Evolutionary conservation across 2,888 invertebrate species (phyloP), one percentile per base, ranked within the genome.

Genomic region (Halictus quadricinctus): DNA sequence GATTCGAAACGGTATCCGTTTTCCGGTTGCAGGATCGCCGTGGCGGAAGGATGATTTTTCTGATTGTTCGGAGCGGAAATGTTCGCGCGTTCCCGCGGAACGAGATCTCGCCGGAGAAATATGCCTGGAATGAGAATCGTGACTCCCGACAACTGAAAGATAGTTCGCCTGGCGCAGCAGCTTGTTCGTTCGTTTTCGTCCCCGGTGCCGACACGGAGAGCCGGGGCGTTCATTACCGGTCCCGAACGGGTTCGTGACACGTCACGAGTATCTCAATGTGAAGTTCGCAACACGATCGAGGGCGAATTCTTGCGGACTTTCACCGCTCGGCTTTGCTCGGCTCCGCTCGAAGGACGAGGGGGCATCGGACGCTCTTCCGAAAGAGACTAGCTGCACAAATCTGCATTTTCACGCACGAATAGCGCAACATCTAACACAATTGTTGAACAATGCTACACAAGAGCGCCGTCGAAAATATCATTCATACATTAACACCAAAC

Each of bases 231-330:
- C 87, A 86, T 91, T 91, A 85, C 76, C 80, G 80, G 87, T 84
- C 82, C 83, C 77, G 89, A 80, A 80, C 88, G 88, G 85, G 89
- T 88, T 90, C 86, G 89, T 88, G 90, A 90, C 85, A 85, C 85
- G 88, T 85, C 88, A 83, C 86, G 90, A 80, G 89, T 88, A 91
- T 92, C 91, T 91, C 92, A 92, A 92, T 92, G 92, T 90, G 90
- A 91, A 91, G 91, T 91, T 91, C 91, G 89, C 87, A 81, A 83
- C 85, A 88, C 88, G 88, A 91, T 91, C 88, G 91, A 90, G 90
- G 91, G 89, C 90, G 89, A 91, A 91, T 90, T 90, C 89, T 80
- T 86, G 82, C 83, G 82, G 88, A 91, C 91, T 91, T 91, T 91
- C 91, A 91, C 91, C 90, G 78, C 60, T 25, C 18, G 66, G 58